phyloP scores from a whole-genome alignment of 1,140 invertebrate genomes.

The Pogonognathellus flavescens region DNA sequence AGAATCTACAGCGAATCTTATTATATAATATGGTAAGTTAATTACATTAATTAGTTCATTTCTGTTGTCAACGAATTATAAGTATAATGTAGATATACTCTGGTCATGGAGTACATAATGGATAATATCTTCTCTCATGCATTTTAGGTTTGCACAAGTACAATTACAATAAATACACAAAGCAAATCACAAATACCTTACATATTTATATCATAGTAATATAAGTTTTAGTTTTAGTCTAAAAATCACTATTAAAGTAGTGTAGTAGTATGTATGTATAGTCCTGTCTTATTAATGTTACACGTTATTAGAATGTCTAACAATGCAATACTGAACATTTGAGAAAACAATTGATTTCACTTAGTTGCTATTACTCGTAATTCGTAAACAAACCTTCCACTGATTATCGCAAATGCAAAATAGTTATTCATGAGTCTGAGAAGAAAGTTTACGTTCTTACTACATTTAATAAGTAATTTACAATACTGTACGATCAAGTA shows the following conservation, averaged over 20 bases:
- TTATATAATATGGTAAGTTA: not conserved
- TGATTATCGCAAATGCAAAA: not conserved
- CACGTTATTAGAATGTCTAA: not conserved
- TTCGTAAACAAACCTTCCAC: too few species aligned
- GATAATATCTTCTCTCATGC: not conserved
- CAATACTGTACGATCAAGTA: not conserved
- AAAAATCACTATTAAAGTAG: not conserved
- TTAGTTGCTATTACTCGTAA: too few species aligned
- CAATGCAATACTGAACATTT: conserved; percentile 2
- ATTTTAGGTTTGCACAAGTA: not conserved
- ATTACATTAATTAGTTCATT: not conserved
- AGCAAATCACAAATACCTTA: not conserved
- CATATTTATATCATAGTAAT: not conserved
- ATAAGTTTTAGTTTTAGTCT: not conserved
- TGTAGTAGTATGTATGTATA: too few species aligned
- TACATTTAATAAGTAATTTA: too few species aligned
- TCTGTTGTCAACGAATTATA: not conserved
- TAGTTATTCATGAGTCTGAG: not conserved
- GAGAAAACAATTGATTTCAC: not conserved
- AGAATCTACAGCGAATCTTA: not conserved
- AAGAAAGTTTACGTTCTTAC: too few species aligned
- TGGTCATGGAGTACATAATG: not conserved
- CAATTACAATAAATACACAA: conserved; percentile 11
- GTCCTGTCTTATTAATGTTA: too few species aligned
- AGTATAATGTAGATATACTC: not conserved